Base-by-base conservation (phyloP, 2,113 vertebrate species). In the Reinhardtius hippoglossoides region DNA sequence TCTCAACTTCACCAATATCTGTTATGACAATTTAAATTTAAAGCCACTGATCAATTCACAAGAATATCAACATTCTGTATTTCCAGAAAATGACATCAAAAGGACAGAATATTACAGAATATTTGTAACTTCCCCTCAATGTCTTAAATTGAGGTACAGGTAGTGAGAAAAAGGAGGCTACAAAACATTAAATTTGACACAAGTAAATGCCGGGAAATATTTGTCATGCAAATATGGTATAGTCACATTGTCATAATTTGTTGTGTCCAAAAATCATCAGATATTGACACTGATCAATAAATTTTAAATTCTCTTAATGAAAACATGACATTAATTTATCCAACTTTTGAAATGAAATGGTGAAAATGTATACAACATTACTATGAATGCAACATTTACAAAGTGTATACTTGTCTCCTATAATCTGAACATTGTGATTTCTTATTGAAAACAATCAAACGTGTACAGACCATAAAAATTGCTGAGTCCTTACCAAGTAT, bases 211-310 rank as follows among this genome's bases (percentile, higher is more conserved):
- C 67, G 75, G 56, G 55, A n/a, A 59, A 71, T 9, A 73, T 57
- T 66, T 75, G 60, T 75, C 80, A 85, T 67, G 71, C 66, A 87
- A 59, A 83, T 74, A 80, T 64, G 65, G n/a, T 40, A 87, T 27
- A 71, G 80, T 70, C n/a, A 88, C 67, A 83, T 55, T 68, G 18
- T 57, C 44, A 67, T 24, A 57, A 16, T 21, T 9, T 67, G 63
- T 9, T 67, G 66, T 31, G 35, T 67, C 58, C 23, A 80, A 71
- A 61, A 62, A 48, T 44, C 44, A 73, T 68, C 21, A 73, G 60
- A 65, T 52, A 65, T 54, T 46, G 20, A 82, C 70, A 83, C 37
- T 40, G 15, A 54, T 65, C 27, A 67, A 67, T 23, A 70, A 63
- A 18, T 44, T 69, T 69, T 9, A 65, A 23, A 23, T 55, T 55